Evolutionary conservation across 2,797 vertebrate genomes (phyloP).

Genomic region (Trichosurus vulpecula): DNA sequence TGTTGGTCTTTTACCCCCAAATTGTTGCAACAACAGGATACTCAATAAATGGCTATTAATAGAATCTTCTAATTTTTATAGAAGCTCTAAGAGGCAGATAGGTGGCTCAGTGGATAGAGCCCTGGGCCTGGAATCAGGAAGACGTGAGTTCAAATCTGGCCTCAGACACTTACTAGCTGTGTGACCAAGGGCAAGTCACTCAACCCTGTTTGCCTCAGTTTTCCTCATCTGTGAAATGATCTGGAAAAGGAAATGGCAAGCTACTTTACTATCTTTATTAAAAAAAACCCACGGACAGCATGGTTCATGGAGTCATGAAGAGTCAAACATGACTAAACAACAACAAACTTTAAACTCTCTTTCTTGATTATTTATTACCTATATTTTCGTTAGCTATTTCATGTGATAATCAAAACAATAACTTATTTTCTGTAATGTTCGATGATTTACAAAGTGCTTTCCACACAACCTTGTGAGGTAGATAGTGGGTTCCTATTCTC

Average conservation of each 20-base stretch:
- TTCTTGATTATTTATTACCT: background rate
- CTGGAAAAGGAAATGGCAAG: background rate
- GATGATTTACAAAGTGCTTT: background rate
- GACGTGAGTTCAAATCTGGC: background rate
- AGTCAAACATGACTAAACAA: background rate
- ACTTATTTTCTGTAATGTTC: background rate
- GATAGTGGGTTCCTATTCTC: background rate
- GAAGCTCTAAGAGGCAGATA: background rate
- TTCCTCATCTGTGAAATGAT: background rate
- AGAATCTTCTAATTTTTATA: background rate
- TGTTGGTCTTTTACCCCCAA: too few relatives aligned
- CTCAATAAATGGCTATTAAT: background rate
- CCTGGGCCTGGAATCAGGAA: background rate
- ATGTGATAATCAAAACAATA: background rate
- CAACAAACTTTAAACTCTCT: background rate
- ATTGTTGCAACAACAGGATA: too few relatives aligned
- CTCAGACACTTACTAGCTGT: background rate
- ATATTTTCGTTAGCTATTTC: background rate
- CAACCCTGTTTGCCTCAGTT: background rate
- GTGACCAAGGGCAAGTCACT: background rate
- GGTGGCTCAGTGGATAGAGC: background rate
- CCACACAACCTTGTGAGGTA: background rate
- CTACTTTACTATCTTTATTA: background rate
- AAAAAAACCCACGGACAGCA: background rate
- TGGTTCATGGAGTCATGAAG: background rate